phyloP scores from a whole-genome alignment of 2,113 vertebrate species.

The Hippopotamus amphibius region DNA sequence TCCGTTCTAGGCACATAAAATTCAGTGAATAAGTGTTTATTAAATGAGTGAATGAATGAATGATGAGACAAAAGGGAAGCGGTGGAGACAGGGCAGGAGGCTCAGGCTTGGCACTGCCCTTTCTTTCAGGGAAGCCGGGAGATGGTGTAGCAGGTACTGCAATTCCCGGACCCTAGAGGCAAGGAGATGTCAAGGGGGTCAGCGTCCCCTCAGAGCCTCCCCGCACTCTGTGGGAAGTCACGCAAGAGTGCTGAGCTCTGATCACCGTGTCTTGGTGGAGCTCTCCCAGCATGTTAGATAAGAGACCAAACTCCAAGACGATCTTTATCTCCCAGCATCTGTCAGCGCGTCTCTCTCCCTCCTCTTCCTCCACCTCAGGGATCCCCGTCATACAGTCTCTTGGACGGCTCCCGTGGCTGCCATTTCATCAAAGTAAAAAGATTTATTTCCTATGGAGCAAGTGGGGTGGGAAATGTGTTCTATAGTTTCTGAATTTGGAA shows the following conservation, averaged over 20 bases:
- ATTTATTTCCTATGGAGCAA: neutral
- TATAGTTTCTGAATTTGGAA: constrained; percentile 22
- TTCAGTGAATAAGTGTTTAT: neutral
- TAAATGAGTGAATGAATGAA: neutral
- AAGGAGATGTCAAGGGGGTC: accelerated
- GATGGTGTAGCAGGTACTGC: neutral
- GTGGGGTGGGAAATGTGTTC: neutral
- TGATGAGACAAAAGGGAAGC: neutral
- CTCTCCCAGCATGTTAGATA: neutral
- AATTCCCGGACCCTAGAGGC: neutral
- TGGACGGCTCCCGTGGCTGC: neutral
- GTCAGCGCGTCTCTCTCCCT: neutral
- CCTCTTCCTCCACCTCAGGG: neutral
- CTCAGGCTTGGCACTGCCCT: neutral
- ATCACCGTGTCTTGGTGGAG: neutral
- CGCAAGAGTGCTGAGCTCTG: neutral
- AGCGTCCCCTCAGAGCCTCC: neutral
- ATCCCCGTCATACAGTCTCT: neutral
- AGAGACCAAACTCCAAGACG: neutral
- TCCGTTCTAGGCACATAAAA: neutral
- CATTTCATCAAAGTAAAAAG: neutral
- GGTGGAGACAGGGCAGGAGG: no score
- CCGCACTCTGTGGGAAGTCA: neutral
- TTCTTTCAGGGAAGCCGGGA: neutral
- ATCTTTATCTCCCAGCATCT: neutral